phyloP scores from a whole-genome alignment of 1,140 invertebrate genomes.

The Battus philenor region DNA sequence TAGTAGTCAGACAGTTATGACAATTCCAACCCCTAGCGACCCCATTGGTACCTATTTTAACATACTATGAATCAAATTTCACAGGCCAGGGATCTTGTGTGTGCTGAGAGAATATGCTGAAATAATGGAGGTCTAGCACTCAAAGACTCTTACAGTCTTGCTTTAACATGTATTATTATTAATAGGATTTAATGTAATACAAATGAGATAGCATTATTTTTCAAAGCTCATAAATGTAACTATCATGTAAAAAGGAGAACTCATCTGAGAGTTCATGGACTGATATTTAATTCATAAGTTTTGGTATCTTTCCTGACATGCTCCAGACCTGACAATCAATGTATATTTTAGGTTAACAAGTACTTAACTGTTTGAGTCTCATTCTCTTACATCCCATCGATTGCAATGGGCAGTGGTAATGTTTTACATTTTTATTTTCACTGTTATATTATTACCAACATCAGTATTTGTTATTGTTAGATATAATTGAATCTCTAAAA shows the following conservation, averaged over 20 bases:
- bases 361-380: conserved; percentile 14
- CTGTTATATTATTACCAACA: conserved; percentile 54
- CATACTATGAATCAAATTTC: too few relatives aligned
- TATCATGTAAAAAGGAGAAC: conserved; percentile 30
- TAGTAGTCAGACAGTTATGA: too few relatives aligned
- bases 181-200: too few relatives aligned
- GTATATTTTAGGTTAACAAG: neutral
- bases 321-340: conserved; percentile 1
- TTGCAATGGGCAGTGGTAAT: conserved; percentile 4
- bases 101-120: too few relatives aligned
- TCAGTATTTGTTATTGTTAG: conserved; percentile 67
- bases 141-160: too few relatives aligned
- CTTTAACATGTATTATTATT: too few relatives aligned
- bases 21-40: too few relatives aligned
- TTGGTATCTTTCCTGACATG: conserved; percentile 7
- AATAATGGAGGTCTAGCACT: too few relatives aligned
- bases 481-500: conserved; percentile 62
- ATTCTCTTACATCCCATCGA: conserved; percentile 11
- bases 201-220: conserved; percentile 23
- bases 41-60: too few relatives aligned
- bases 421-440: conserved; percentile 17
- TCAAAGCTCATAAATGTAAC: conserved; percentile 38
- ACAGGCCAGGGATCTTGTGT: too few relatives aligned
- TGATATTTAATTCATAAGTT: conserved; percentile 52
- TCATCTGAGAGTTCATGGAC: conserved; percentile 64